Evolutionary conservation across 2,113 vertebrate genomes (phyloP).

Genomic region (Ptyas mucosa): DNA sequence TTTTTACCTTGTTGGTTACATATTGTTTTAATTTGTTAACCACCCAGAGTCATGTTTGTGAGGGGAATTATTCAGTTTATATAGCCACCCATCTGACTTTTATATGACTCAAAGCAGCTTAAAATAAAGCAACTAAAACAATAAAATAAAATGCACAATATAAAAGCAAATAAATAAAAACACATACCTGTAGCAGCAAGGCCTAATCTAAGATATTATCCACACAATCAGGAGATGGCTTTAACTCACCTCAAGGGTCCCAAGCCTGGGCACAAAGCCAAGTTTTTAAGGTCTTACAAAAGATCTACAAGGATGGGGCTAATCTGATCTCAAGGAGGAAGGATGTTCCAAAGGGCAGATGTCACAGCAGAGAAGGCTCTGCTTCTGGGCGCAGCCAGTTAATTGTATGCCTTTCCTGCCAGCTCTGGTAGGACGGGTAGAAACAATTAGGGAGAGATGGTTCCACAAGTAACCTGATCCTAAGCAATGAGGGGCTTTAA

Average conservation of each 20-base stretch:
- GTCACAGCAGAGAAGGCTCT: not conserved
- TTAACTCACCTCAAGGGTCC: not conserved
- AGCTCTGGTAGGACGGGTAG: not conserved
- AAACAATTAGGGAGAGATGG: not conserved
- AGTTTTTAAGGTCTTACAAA: not conserved
- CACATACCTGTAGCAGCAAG: not conserved
- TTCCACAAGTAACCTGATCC: not conserved
- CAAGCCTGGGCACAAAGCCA: not conserved
- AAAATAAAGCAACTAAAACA: not conserved
- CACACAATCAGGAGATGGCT: not conserved
- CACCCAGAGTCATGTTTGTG: not conserved
- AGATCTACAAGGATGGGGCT: not conserved
- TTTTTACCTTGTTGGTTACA: not conserved
- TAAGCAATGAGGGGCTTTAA: not conserved
- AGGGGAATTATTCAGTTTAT: not conserved
- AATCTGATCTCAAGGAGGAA: not conserved
- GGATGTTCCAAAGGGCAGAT: not conserved
- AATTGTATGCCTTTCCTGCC: not conserved
- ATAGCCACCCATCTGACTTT: not conserved
- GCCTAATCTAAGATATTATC: not conserved
- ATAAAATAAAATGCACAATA: not conserved
- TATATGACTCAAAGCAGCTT: not conserved
- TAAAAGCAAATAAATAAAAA: not conserved
- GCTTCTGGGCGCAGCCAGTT: not conserved
- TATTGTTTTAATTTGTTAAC: not conserved